phyloP scores from a whole-genome alignment of 2,113 vertebrate species.

The Cnemophilus loriae region DNA sequence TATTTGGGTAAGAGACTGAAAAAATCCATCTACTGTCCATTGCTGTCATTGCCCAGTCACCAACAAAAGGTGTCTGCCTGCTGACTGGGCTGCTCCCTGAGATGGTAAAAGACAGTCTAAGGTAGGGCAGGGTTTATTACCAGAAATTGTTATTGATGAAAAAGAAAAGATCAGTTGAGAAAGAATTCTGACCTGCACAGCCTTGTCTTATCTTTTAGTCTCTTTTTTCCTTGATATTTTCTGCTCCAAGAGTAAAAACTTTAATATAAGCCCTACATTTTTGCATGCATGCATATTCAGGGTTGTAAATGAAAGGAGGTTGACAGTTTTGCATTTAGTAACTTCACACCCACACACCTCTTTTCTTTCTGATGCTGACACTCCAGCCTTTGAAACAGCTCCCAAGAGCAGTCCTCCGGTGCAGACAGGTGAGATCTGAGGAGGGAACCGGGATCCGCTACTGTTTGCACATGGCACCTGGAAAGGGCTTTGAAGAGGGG shows the following conservation, averaged over 20 bases:
- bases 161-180: slow-evolving; percentile 13
- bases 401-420: slow-evolving; percentile 55
- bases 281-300: slow-evolving; percentile 68
- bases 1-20: background rate
- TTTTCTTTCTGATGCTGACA: slow-evolving; percentile 69
- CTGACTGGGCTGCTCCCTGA: background rate
- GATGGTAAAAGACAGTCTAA: background rate
- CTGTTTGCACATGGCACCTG: slow-evolving; percentile 48
- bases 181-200: slow-evolving; percentile 29
- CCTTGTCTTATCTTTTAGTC: background rate
- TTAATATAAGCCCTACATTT: slow-evolving; percentile 59
- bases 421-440: slow-evolving; percentile 65
- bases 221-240: slow-evolving; percentile 45
- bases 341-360: slow-evolving; percentile 68
- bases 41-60: background rate
- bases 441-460: slow-evolving; percentile 42
- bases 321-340: slow-evolving; percentile 76
- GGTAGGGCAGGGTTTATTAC: slow-evolving; percentile 6
- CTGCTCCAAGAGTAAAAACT: slow-evolving; percentile 62
- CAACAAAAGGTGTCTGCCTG: background rate
- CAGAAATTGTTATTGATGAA: background rate
- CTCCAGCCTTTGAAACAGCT: slow-evolving; percentile 71
- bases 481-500: slow-evolving; percentile 57
- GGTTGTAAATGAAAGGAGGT: slow-evolving; percentile 72
- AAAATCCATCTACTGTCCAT: background rate